Percentiles rank a stretch among this genome's conserved stretches.
Conservation (phyloP, 1,140 invertebrate genomes). For the Thaumatotibia leucotreta region DNA sequence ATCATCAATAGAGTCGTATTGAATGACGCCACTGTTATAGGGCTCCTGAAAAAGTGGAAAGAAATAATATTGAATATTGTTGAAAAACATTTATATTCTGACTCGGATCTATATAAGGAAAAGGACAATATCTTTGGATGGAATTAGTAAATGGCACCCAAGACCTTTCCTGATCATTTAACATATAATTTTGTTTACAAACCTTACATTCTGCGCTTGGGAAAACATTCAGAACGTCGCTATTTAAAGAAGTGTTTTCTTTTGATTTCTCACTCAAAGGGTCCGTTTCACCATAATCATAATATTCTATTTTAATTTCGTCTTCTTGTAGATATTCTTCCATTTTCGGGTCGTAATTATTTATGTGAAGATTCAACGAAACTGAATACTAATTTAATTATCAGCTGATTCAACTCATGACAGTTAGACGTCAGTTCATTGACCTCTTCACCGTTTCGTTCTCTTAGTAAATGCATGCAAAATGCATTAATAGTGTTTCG, state of each 20-base stretch:
- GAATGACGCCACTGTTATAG: neutral
- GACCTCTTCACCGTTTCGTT: neutral
- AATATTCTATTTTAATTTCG: slow-evolving; percentile 47
- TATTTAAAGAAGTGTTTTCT: neutral
- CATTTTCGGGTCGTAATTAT: neutral
- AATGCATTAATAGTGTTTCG: neutral
- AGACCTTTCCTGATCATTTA: no score
- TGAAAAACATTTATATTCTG: no score
- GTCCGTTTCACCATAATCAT: slow-evolving; percentile 25
- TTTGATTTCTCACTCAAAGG: slow-evolving; percentile 23
- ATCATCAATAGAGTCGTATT: neutral
- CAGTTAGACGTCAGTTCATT: neutral
- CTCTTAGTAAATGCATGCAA: neutral
- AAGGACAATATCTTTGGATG: no score
- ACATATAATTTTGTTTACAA: neutral
- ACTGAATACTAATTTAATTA: neutral
- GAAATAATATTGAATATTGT: no score
- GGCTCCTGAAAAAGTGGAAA: neutral
- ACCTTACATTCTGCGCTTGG: neutral
- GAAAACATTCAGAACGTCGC: neutral
- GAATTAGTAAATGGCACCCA: no score
- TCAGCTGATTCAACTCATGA: neutral
- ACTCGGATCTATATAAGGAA: no score
- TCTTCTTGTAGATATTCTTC: slow-evolving; percentile 19
- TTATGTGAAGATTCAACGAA: neutral